Evolutionary conservation across 1,140 invertebrate genomes (phyloP), one percentile per base, ranked within the genome.

Genomic region (Leptinotarsa texana): DNA sequence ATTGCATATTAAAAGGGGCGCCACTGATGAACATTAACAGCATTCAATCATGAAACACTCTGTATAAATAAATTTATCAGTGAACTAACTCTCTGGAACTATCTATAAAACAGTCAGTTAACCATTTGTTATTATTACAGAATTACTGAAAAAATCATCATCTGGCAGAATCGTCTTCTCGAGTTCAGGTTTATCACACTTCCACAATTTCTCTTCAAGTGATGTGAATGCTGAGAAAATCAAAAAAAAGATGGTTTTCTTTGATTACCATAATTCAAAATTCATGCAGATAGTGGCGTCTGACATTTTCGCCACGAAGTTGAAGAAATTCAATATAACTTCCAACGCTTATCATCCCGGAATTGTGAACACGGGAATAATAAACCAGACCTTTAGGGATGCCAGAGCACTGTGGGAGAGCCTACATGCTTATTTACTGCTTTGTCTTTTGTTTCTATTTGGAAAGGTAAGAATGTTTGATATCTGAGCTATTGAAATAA

Each of bases 251-350:
- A 62, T 17, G 17, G 8, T 6, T 2, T 1, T 62, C 33, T 69
- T 69, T n/a, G 67, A 69, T 22, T 69, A 69, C 21, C 42, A 27
- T 22, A 69, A 69, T 49, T 69, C 67, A 17, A 69, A 69, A 69
- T 69, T 69, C 4, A 47, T 21, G 15, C 15, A 15, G 15, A 49
- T 69, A 33, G 18, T 69, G 13, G n/a, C 33, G 17, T 21, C 67
- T 2, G 67, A 69, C 24, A 47, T 69, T 17, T 69, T 69, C 4
- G 67, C 67, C 17, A n/a, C 17, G 15, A 69, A 69, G n/a, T 42
- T 69, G 3, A 69, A 69, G n/a, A 33, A 47, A 69, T 69, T 21
- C 21, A 49, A 69, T 47, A 49, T 69, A 17, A 69, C 24, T 47
- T n/a, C 27, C 21, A 69, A 69, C 47, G n/a, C 21, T 69, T 49